Evolutionary conservation across 2,113 vertebrate species (phyloP), one percentile per base, ranked within the genome.

Genomic region (Prunella himalayana): DNA sequence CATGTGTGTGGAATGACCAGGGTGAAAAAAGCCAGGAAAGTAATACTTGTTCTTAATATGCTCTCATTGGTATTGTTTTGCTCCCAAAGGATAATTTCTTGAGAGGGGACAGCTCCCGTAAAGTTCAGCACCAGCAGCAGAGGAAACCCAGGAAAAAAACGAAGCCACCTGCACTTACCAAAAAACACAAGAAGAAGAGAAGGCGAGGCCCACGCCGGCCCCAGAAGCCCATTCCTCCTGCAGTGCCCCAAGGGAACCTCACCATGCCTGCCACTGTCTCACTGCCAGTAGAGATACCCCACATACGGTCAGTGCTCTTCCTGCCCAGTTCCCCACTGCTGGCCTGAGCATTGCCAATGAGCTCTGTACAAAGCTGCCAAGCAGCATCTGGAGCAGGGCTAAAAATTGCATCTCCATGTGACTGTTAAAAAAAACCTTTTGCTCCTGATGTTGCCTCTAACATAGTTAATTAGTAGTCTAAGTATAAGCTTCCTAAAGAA

Each of bases 131-230:
- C 97, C 98, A 99, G 98, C 99, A 99, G 96, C 99, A 99, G 98
- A 98, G 99, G 94, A 99, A 99, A 97, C 99, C 99, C 97, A 99
- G 99, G 95, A 99, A 99, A 98, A 99, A 99, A 99, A 99, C 99
- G 11, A 99, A 99, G 98, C 99, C 99, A 54, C 99, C 99, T 96
- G 99, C 99, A 49, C 99, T 99, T 98, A 99, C 99, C 98, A 99
- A 99, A 99, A 99, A 99, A 99, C 99, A 99, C 97, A 99, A 99
- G 98, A 99, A 99, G 98, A 99, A 99, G 98, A 98, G 98, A 96
- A 98, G 99, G 94, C 98, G 99, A 98, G 99, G 98, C 42, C 99
- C 99, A 4, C 98, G 98, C n/a, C 98, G 99, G 97, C 99, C 99
- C 53, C 99, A 99, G 97, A 99, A 99, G 86, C 99, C 99, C 97